phyloP scores from a whole-genome alignment of 2,888 invertebrate genomes.

The Azorinus chamasolen region DNA sequence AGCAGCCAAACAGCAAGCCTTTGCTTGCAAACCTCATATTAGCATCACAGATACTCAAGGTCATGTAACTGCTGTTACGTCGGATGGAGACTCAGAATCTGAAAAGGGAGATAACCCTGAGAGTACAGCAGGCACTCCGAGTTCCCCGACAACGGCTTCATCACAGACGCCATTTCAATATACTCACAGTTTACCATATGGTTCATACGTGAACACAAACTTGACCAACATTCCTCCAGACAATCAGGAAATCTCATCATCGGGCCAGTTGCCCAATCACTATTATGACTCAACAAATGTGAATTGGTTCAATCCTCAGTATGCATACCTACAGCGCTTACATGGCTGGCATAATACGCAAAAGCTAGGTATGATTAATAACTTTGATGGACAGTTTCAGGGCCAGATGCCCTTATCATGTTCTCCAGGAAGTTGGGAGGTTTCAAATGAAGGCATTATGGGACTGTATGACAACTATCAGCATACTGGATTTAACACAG shows the following conservation, averaged over 20 bases:
- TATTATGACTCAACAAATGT: constrained; percentile 55
- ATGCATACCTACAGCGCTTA: constrained; percentile 54
- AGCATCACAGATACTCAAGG: constrained; percentile 97
- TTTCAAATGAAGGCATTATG: constrained; percentile 40
- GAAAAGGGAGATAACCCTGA: constrained; percentile 59
- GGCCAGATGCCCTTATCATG: constrained; percentile 31
- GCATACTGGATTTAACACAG: constrained; percentile 30
- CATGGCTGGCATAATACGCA: constrained; percentile 45
- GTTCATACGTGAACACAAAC: constrained; percentile 72
- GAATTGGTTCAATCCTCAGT: constrained; percentile 58
- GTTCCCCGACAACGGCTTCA: constrained; percentile 27
- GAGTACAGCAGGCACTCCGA: constrained; percentile 46
- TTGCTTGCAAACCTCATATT: constrained; percentile 91
- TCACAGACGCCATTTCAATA: constrained; percentile 42
- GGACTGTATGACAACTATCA: constrained; percentile 40
- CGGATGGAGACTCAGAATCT: constrained; percentile 68
- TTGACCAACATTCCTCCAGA: constrained; percentile 72
- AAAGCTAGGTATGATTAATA: constrained; percentile 28
- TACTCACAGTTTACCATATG: constrained; percentile 43
- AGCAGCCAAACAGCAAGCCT: constrained; percentile 65
- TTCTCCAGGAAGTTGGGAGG: constrained; percentile 41
- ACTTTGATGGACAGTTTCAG: constrained; percentile 34
- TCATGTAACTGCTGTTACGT: constrained; percentile 84
- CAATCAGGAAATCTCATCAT: constrained; percentile 35
- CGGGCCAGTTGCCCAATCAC: constrained; percentile 33